phyloP scores from a whole-genome alignment of 2,888 invertebrate species.

The Margaritifera margaritifera region DNA sequence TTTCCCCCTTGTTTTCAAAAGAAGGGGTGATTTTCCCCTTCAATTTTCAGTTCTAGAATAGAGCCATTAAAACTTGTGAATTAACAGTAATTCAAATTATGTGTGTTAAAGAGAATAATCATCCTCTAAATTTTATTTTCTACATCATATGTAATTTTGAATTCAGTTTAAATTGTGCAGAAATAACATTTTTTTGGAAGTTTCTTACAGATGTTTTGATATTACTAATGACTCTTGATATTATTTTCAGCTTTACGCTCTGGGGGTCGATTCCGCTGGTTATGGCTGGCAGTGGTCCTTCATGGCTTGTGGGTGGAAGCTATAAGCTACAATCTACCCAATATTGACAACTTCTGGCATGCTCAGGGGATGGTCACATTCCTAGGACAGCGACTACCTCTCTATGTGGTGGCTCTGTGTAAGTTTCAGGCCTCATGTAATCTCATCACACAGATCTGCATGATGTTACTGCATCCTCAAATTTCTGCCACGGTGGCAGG shows the following conservation, averaged over 20 bases:
- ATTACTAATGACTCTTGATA: neutral
- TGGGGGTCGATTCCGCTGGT: slow-evolving; percentile 83
- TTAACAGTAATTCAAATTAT: too few relatives aligned
- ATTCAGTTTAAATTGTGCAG: neutral
- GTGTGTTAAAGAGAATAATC: too few relatives aligned
- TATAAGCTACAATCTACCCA: slow-evolving; percentile 81
- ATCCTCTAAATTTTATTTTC: too few relatives aligned
- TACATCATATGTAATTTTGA: neutral
- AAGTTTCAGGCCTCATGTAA: slow-evolving; percentile 70
- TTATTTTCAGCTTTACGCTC: slow-evolving; percentile 78
- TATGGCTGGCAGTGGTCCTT: slow-evolving; percentile 83
- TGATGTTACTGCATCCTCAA: too few relatives aligned
- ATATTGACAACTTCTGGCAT: slow-evolving; percentile 89
- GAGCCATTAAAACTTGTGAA: too few relatives aligned
- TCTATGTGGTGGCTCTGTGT: slow-evolving; percentile 84
- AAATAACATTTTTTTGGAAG: neutral
- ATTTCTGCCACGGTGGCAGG: too few relatives aligned
- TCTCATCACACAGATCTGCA: too few relatives aligned
- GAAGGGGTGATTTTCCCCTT: too few relatives aligned
- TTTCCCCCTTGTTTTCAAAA: too few relatives aligned
- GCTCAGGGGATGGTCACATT: slow-evolving; percentile 84
- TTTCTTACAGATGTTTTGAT: neutral
- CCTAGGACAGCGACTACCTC: slow-evolving; percentile 81
- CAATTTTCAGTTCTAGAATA: too few relatives aligned
- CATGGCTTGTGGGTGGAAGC: slow-evolving; percentile 84